These are phyloP conservation scores for Anseranas semipalmata DNA, from an alignment of 2,113 vertebrate genomes.

Conservation along the genomic window DNA sequence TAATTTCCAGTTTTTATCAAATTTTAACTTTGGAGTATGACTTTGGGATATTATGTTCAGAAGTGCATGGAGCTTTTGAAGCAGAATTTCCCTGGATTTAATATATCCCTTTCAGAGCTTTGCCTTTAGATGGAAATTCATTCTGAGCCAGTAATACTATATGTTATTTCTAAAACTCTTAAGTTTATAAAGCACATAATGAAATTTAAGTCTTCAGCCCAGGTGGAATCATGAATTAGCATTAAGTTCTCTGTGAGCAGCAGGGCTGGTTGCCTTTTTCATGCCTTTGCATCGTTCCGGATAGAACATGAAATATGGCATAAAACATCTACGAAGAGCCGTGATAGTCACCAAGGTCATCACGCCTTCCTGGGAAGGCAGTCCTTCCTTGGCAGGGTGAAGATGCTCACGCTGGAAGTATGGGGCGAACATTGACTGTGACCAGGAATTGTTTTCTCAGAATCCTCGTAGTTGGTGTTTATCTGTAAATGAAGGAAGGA, in stretches of 20 bases:
- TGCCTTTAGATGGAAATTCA: slow-evolving; percentile 64
- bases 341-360: neutral
- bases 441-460: slow-evolving; percentile 26
- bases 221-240: slow-evolving; percentile 69
- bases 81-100: slow-evolving; percentile 48
- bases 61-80: slow-evolving; percentile 37
- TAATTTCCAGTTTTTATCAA: slow-evolving; percentile 65
- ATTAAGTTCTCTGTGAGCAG: slow-evolving; percentile 44
- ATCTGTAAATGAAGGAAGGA: slow-evolving; percentile 29
- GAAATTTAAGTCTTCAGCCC: slow-evolving; percentile 73
- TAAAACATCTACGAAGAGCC: slow-evolving; percentile 39
- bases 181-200: slow-evolving; percentile 74
- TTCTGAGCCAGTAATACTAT: slow-evolving; percentile 67
- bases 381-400: neutral
- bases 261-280: neutral
- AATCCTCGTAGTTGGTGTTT: neutral
- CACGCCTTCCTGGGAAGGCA: slow-evolving; percentile 14
- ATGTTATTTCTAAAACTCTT: slow-evolving; percentile 69
- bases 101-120: slow-evolving; percentile 50
- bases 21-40: slow-evolving; percentile 51
- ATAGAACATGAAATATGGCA: neutral
- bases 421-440: neutral
- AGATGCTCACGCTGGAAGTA: neutral
- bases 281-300: slow-evolving; percentile 40
- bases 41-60: slow-evolving; percentile 55